phyloP scores from a whole-genome alignment of 2,113 vertebrate species.

The Vulpes vulpes region DNA sequence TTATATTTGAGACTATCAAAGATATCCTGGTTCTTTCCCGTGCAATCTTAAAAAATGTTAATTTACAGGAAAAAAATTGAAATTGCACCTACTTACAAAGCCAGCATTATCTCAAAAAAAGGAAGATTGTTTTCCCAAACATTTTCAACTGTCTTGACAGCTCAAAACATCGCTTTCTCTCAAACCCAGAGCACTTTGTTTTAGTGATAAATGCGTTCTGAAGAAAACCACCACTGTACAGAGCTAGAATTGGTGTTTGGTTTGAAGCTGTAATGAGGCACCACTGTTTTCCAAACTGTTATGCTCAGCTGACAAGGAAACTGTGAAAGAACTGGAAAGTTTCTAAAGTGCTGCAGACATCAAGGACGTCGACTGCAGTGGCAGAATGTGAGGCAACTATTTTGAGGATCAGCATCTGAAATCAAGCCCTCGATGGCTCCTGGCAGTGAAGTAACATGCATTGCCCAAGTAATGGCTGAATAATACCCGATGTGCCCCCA shows the following conservation, averaged over 20 bases:
- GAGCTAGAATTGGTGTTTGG: not conserved
- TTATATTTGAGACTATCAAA: constrained; percentile 64
- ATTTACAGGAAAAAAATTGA: constrained; percentile 14
- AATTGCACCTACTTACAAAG: constrained; percentile 43
- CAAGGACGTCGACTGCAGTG: not conserved
- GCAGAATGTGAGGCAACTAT: not conserved
- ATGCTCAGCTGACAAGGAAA: constrained; percentile 21
- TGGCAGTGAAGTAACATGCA: not conserved
- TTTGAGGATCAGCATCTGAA: not conserved
- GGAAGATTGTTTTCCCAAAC: constrained; percentile 36
- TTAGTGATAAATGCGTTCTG: constrained; percentile 27
- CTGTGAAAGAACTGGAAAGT: not conserved
- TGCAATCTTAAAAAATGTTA: constrained; percentile 46
- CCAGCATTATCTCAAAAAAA: constrained; percentile 33
- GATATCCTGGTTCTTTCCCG: constrained; percentile 26
- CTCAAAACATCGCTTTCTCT: not conserved
- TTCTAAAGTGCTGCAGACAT: not conserved
- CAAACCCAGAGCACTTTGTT: constrained; percentile 57
- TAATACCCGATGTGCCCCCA: not conserved
- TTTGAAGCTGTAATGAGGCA: not conserved
- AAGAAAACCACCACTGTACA: not conserved
- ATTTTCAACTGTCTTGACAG: constrained; percentile 40
- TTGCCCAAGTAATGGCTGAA: not conserved
- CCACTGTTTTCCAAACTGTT: constrained; percentile 16
- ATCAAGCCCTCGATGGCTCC: not conserved